Evolutionary conservation across 2,888 invertebrate species (phyloP).

Genomic region (Phania funesta): DNA sequence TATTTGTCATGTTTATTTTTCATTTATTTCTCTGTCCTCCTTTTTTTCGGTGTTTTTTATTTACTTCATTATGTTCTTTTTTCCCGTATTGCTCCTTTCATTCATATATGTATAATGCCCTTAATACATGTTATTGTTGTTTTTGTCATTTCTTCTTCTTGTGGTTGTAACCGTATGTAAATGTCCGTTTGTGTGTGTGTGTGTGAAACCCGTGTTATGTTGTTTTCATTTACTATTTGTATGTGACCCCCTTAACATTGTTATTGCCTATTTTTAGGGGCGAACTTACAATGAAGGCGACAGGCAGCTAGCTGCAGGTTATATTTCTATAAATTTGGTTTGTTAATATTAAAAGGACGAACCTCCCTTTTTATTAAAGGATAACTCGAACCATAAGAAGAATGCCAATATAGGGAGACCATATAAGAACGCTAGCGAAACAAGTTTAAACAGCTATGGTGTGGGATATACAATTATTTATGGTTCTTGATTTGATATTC

Average conservation of each 20-base stretch:
- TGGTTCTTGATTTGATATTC: too few species aligned
- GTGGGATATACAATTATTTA: too few species aligned
- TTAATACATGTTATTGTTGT: conserved; percentile 46
- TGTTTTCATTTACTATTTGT: conserved; percentile 18
- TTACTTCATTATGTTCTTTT: conserved; percentile 1
- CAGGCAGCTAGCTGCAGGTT: not conserved
- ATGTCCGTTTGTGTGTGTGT: conserved; percentile 22
- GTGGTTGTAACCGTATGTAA: conserved; percentile 32
- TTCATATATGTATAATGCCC: conserved; percentile 50
- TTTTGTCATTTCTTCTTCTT: conserved; percentile 12
- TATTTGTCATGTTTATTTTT: conserved; percentile 43
- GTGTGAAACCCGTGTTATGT: conserved; percentile 4
- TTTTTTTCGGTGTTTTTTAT: conserved; percentile 24
- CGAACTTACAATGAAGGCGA: conserved; percentile 29
- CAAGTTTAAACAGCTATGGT: too few species aligned
- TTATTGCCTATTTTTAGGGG: not conserved
- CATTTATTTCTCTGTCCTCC: conserved; percentile 24
- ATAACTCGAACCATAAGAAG: too few species aligned
- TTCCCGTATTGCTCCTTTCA: not conserved
- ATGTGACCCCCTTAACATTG: conserved; percentile 50
- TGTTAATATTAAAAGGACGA: too few species aligned
- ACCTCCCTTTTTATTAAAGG: too few species aligned
- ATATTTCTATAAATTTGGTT: too few species aligned
- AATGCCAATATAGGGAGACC: too few species aligned
- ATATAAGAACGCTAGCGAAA: too few species aligned